These are phyloP conservation scores for Morphnarchus princeps DNA, from an alignment of 2,113 vertebrate species.

Conservation along the genomic window DNA sequence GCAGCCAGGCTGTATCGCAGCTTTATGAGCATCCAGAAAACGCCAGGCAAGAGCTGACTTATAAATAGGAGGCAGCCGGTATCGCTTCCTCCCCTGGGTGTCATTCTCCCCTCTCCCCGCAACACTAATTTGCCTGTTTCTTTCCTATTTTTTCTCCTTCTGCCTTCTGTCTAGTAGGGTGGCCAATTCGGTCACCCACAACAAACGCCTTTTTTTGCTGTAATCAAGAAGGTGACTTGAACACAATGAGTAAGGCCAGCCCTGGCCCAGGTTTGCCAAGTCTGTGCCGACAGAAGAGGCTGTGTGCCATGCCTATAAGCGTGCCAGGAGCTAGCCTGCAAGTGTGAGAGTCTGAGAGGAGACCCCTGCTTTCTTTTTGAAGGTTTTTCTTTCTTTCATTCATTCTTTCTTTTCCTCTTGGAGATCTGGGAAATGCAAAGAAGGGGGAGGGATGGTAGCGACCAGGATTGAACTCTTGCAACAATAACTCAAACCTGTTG, in stretches of 20 bases:
- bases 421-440: not conserved
- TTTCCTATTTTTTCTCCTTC: not conserved
- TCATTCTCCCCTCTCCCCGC: not conserved
- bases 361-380: not conserved
- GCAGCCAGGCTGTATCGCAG: not conserved
- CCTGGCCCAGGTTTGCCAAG: conserved; percentile 5
- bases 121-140: not conserved
- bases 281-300: not conserved
- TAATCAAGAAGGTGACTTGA: not conserved
- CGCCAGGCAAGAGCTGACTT: not conserved
- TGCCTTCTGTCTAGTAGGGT: conserved; percentile 3
- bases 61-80: not conserved
- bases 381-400: not conserved
- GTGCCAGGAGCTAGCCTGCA: conserved; percentile 42
- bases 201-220: not conserved
- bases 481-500: not conserved
- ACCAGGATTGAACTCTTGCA: not conserved
- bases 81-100: not conserved
- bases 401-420: not conserved
- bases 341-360: not conserved
- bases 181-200: not conserved
- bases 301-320: not conserved
- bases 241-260: conserved; percentile 17
- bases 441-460: not conserved
- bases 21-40: not conserved